These are phyloP conservation scores for Eupithecia insigniata DNA, from an alignment of 2,888 invertebrate genomes.

Conservation along the genomic window DNA sequence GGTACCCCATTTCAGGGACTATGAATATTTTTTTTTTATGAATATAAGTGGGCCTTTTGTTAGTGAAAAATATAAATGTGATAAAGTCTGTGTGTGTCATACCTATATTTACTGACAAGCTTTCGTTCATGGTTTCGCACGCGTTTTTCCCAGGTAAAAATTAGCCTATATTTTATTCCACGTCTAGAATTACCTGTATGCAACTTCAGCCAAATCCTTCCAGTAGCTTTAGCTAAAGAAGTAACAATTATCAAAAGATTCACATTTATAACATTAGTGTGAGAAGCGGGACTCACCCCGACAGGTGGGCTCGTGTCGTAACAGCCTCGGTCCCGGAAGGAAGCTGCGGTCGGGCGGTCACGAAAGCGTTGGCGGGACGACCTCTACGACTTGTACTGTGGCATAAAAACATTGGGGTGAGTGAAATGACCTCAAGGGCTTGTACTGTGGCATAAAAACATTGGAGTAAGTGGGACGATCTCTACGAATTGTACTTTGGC, in stretches of 20 bases:
- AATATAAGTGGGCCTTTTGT: no score
- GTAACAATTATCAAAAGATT: neutral
- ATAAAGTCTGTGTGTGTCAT: no score
- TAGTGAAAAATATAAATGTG: no score
- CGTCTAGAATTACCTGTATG: neutral
- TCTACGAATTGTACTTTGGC: no score
- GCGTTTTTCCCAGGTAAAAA: no score
- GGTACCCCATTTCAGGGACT: no score
- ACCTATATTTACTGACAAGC: no score
- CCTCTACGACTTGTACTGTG: neutral
- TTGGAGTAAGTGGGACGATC: no score
- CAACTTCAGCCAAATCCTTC: neutral
- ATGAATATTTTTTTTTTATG: no score
- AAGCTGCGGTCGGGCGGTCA: constrained; percentile 1
- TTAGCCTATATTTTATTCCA: neutral
- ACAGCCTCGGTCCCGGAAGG: neutral
- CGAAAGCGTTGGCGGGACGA: neutral
- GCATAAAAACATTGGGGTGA: neutral
- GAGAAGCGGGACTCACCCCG: neutral
- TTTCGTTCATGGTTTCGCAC: no score
- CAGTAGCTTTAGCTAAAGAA: neutral
- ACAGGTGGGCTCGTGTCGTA: constrained; percentile 3
- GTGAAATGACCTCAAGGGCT: no score
- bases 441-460: no score
- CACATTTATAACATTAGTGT: neutral